These are phyloP conservation scores for Hoplostethus mediterraneus DNA, from an alignment of 2,797 vertebrate species.

Conservation along the genomic window DNA sequence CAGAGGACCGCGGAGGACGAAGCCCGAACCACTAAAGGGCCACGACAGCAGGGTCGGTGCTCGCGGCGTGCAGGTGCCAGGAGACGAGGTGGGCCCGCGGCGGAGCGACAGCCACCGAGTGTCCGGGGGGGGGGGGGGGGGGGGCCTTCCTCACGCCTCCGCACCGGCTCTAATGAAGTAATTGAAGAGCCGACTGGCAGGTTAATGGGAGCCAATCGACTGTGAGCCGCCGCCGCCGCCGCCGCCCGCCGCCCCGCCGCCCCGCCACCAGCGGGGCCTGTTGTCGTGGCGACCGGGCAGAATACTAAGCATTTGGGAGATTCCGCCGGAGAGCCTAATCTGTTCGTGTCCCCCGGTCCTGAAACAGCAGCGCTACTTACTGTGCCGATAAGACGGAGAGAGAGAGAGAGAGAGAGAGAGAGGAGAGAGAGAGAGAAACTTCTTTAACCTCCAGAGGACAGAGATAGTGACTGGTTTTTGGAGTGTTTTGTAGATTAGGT, in stretches of 20 bases:
- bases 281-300: conserved; percentile 25
- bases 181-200: conserved; percentile 70
- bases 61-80: neutral
- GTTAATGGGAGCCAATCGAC: conserved; percentile 77
- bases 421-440: conserved; percentile 38
- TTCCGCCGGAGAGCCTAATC: conserved; percentile 47
- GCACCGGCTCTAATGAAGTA: conserved; percentile 65
- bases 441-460: conserved; percentile 56
- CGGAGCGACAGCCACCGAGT: conserved; percentile 17
- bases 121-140: too few relatives aligned
- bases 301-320: conserved; percentile 64
- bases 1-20: too few relatives aligned
- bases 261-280: conserved; percentile 46
- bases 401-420: conserved; percentile 15
- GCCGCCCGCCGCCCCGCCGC: too few relatives aligned
- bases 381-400: conserved; percentile 52
- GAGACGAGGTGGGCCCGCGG: neutral
- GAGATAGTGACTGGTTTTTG: conserved; percentile 29
- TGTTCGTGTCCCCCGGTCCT: conserved; percentile 30
- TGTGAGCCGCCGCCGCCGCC: conserved; percentile 41
- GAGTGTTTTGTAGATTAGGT: conserved; percentile 44
- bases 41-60: neutral
- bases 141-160: conserved; percentile 49
- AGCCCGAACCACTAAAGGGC: too few relatives aligned
- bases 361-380: conserved; percentile 50